Conservation (phyloP, 2,797 vertebrate species). For the Telmatherina bonti region DNA sequence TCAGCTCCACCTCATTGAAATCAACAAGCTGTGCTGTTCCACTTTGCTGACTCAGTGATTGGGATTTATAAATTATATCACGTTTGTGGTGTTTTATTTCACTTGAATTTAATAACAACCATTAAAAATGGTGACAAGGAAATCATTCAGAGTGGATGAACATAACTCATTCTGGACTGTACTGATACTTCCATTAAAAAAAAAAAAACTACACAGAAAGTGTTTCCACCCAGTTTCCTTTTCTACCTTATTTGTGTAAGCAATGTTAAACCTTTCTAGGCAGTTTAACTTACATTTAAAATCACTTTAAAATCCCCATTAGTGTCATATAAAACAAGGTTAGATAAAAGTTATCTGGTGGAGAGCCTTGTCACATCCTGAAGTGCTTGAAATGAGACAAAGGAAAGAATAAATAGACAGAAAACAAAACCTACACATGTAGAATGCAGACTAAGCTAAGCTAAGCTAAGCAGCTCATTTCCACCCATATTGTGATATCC, state of each 20-base stretch:
- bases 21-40: conserved; percentile 38
- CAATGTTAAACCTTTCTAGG: not conserved
- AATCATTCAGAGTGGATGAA: conserved; percentile 15
- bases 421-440: not conserved
- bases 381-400: not conserved
- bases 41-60: conserved; percentile 32
- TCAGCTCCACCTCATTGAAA: conserved; percentile 50
- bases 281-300: not conserved
- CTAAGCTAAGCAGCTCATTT: too few species aligned
- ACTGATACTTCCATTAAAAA: conserved; percentile 13
- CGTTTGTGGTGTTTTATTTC: conserved; percentile 39
- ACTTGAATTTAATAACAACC: conserved; percentile 21
- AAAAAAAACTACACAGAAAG: not conserved
- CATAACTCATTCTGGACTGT: conserved; percentile 1
- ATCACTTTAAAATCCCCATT: not conserved
- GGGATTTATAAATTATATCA: conserved; percentile 53
- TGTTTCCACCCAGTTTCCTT: not conserved
- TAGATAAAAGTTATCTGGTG: not conserved
- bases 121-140: conserved; percentile 35
- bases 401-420: too few species aligned
- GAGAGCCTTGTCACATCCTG: not conserved
- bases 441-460: too few species aligned
- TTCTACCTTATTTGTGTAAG: not conserved
- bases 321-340: not conserved
- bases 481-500: too few species aligned